Conservation (phyloP, 2,888 invertebrate genomes). For the Epistrophe grossulariae region DNA sequence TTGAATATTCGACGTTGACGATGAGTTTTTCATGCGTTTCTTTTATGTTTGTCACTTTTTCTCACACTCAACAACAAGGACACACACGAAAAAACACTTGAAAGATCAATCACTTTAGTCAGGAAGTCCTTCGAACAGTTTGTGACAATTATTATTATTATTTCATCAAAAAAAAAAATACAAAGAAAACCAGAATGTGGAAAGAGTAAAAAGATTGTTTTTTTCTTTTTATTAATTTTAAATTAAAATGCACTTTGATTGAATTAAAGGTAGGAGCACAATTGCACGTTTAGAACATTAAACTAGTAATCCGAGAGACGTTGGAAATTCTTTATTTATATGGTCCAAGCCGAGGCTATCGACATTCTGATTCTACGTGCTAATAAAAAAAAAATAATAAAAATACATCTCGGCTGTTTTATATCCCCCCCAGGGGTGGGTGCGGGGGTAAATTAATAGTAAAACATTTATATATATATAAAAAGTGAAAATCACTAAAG, state of each 20-base stretch:
- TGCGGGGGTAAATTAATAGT: constrained; percentile 54
- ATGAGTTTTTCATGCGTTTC: constrained; percentile 5
- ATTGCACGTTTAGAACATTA: constrained; percentile 80
- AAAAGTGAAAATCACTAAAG: constrained; percentile 38
- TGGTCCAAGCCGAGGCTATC: constrained; percentile 83
- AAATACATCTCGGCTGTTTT: constrained; percentile 34
- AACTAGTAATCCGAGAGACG: constrained; percentile 80
- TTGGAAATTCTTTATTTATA: constrained; percentile 83
- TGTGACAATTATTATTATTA: background rate
- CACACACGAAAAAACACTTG: constrained; percentile 6
- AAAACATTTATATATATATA: constrained; percentile 46
- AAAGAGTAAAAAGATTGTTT: background rate
- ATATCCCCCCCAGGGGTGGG: constrained; percentile 2
- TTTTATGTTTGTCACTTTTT: background rate
- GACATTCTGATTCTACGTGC: constrained; percentile 77
- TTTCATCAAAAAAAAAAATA: background rate
- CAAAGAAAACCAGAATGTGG: background rate
- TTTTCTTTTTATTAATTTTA: background rate
- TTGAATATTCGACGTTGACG: background rate
- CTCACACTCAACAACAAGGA: background rate
- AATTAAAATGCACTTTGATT: background rate
- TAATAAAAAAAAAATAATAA: constrained; percentile 51
- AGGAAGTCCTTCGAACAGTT: constrained; percentile 11
- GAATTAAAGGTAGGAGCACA: constrained; percentile 21
- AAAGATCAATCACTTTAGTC: constrained; percentile 10